Base-by-base conservation (phyloP, 2,888 invertebrate species). In the Tetranychus piercei region DNA sequence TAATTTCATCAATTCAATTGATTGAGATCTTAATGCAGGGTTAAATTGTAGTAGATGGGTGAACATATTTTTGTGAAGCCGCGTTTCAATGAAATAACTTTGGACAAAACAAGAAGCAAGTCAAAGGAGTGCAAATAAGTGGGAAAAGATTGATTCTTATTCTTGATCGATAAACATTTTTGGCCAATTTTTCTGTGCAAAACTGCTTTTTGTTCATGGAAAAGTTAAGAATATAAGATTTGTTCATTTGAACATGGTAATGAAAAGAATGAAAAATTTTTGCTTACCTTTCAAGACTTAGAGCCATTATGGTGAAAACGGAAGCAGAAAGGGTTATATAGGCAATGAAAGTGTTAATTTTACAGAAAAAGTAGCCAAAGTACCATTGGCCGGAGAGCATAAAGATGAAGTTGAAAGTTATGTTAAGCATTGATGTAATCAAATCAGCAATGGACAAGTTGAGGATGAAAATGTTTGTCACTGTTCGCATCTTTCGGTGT, bases 381-480 rank as follows among this genome's bases (percentile, higher is more conserved):
- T 77, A 77, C 78, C 78, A 78, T 65, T 78, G 77, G 44, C 78
- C 77, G 43, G 77, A 75, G 22, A 78, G 55, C 78, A 78, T 78
- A 71, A 77, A 78, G 6, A 78, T 72, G 44, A 78, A 78, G 69
- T 78, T 78, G 65, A 78, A 78, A 4, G 75, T 74, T 1, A 76
- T 77, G 70, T 78, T 78, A 15, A 78, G 76, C 64, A 76, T 76
- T 0, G 78, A 76, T n/a, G 77, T 75, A 11, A 77, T 71, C 70
- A 78, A 75, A 71, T 78, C 78, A 11, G 78, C 78, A n/a, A 78
- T 71, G 7, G 78, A 75, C 55, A 78, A 67, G 44, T 78, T 78
- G 67, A 78, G 72, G 15, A 78, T 73, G 71, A 78, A 78, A 8
- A 77, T 74, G 70, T 78, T 78, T 5, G 78, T 78, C 1, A 77